Conservation (phyloP, 2,888 invertebrate species). For the Lithophane socia region DNA sequence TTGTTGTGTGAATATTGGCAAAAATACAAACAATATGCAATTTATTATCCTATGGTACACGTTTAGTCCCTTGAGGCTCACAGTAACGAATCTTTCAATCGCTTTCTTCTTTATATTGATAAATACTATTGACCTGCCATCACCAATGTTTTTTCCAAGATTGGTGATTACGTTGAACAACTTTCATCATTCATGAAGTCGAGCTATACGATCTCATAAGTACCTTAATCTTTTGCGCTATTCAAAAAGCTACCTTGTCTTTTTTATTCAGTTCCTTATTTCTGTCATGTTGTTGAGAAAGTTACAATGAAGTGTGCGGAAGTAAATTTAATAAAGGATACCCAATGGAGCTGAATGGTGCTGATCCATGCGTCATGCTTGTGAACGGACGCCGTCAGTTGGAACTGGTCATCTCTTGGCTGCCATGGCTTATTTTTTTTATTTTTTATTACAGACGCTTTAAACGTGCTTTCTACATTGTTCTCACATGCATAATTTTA, state of each 20-base stretch:
- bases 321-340: slow-evolving; percentile 3
- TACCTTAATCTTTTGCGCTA: not conserved
- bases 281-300: not conserved
- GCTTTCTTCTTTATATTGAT: not conserved
- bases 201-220: not conserved
- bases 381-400: too few relatives aligned
- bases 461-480: too few relatives aligned
- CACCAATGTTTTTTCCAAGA: not conserved
- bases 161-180: too few relatives aligned
- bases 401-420: too few relatives aligned
- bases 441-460: too few relatives aligned
- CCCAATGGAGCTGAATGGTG: too few relatives aligned
- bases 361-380: too few relatives aligned
- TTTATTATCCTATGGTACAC: not conserved
- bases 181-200: not conserved
- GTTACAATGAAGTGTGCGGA: slow-evolving; percentile 19
- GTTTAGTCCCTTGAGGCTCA: too few relatives aligned
- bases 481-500: too few relatives aligned
- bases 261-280: not conserved
- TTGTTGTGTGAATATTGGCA: not conserved
- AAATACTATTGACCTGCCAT: not conserved
- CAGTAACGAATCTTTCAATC: not conserved
- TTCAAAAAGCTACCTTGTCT: not conserved
- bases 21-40: not conserved
- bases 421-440: too few relatives aligned